A percentile compares a stretch with the other conserved stretches of the same genome.
These are phyloP conservation scores for Protomyctophum bolini DNA, from an alignment of 2,113 vertebrate species.

Conservation along the genomic window DNA sequence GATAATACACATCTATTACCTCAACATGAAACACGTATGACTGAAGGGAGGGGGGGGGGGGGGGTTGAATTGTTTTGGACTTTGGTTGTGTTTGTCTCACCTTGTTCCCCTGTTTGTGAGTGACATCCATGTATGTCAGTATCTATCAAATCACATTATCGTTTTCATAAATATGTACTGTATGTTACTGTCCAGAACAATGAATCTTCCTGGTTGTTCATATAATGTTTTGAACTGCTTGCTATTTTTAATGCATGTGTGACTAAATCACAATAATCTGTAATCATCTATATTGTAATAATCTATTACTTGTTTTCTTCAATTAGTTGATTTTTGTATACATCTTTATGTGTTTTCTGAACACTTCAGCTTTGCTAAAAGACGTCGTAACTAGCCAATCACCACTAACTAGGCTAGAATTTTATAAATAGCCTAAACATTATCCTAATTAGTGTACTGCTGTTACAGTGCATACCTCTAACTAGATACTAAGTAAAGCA, in stretches of 20 bases:
- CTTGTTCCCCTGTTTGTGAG: too few relatives aligned
- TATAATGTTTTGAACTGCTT: not conserved
- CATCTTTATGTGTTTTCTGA: constrained; percentile 32
- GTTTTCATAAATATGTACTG: not conserved
- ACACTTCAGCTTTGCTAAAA: constrained; percentile 54
- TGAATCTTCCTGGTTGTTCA: not conserved
- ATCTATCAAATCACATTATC: too few relatives aligned
- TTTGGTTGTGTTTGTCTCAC: too few relatives aligned
- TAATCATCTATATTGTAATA: too few relatives aligned
- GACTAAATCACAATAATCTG: too few relatives aligned
- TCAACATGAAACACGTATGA: too few relatives aligned
- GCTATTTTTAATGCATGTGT: not conserved
- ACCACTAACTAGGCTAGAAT: constrained; percentile 77
- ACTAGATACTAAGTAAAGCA: constrained; percentile 74
- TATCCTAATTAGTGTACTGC: constrained; percentile 74
- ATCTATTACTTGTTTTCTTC: too few relatives aligned
- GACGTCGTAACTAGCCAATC: constrained; percentile 62
- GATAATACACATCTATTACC: too few relatives aligned
- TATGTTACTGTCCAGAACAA: not conserved
- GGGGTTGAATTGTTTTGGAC: too few relatives aligned
- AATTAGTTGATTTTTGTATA: not conserved
- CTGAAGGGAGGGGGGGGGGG: too few relatives aligned
- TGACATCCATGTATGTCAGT: too few relatives aligned
- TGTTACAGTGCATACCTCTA: constrained; percentile 66
- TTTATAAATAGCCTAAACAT: constrained; percentile 82